Conservation (phyloP, 2,113 vertebrate genomes). For the Mola mola region DNA sequence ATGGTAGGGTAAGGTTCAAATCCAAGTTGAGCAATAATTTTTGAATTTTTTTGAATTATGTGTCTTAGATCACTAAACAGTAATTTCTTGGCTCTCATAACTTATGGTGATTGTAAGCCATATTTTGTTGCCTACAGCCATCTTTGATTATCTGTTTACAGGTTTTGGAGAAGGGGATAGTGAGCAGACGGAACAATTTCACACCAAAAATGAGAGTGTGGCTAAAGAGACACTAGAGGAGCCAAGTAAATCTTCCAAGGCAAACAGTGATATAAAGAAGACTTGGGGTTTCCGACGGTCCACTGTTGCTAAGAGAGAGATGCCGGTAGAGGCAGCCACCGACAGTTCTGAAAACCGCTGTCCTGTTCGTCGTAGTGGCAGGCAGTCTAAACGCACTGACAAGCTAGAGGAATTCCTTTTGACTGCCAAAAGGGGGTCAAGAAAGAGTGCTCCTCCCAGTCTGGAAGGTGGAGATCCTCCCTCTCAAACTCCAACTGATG, state of each 20-base stretch:
- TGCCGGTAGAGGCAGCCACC: conserved; percentile 80
- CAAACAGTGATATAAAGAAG: conserved; percentile 88
- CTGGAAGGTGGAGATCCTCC: conserved; percentile 88
- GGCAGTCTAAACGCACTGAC: conserved; percentile 93
- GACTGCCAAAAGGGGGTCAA: conserved; percentile 84
- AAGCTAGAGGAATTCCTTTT: conserved; percentile 95
- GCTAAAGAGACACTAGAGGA: conserved; percentile 74
- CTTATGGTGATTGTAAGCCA: neutral
- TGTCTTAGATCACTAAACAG: too few relatives aligned
- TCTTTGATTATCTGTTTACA: conserved; percentile 49
- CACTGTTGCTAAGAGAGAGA: conserved; percentile 91
- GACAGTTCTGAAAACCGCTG: conserved; percentile 83
- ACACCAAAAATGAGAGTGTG: conserved; percentile 70
- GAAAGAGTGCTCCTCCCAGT: conserved; percentile 77
- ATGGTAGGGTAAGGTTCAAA: conserved; percentile 2
- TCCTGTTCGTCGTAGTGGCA: conserved; percentile 90
- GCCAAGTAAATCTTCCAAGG: conserved; percentile 80
- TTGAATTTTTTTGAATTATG: too few relatives aligned
- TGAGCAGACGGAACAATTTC: conserved; percentile 59
- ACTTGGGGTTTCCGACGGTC: conserved; percentile 93
- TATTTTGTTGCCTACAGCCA: conserved; percentile 4
- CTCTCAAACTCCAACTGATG: conserved; percentile 89
- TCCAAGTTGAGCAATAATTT: neutral
- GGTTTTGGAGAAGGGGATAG: conserved; percentile 77
- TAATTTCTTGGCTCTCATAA: too few relatives aligned